Evolutionary conservation across 2,888 invertebrate species (phyloP), one percentile per base, ranked within the genome.

Genomic region (Oxystoma pomonae): DNA sequence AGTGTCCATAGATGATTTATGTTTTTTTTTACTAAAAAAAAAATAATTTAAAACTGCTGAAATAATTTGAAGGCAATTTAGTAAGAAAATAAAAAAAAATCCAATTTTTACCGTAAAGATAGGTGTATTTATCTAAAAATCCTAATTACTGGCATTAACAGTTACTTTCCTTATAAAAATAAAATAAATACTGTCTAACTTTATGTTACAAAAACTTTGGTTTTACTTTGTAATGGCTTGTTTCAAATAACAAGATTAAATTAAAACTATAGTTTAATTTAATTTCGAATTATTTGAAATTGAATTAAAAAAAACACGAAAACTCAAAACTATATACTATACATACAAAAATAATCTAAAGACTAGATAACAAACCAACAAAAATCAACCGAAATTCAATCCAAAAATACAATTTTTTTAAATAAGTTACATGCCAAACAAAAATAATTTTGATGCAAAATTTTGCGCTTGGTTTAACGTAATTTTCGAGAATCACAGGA

Each of bases 281-380:
- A n/a, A n/a, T n/a, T n/a, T n/a, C n/a, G n/a, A n/a, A n/a, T 35
- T 35, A 35, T 35, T 35, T 35, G 12, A 35, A 35, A 35, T 35
- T 35, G 12, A 35, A 35, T 35, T 35, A 35, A 35, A 12, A 35
- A 12, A 35, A 35, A 35, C 35, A 35, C 35, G 12, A 35, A 35
- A 35, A 35, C 35, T 35, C 35, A 35, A 35, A 35, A 35, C 35
- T 35, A 60, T 52, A 18, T 57, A 52, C 63, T 53, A 65, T 63
- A 63, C 60, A 60, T 64, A 66, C 63, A 67, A 63, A 67, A 69
- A 65, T 68, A 70, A 63, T 71, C 71, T 75, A 76, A 71, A 74
- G 76, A 76, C 76, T 76, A 76, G 76, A 76, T 75, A 76, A 76
- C 76, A 75, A 75, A 75, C 72, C 69, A 69, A 69, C 68, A 72